Conservation (phyloP, 1,140 invertebrate species). For the Rhagoletis zephyria region DNA sequence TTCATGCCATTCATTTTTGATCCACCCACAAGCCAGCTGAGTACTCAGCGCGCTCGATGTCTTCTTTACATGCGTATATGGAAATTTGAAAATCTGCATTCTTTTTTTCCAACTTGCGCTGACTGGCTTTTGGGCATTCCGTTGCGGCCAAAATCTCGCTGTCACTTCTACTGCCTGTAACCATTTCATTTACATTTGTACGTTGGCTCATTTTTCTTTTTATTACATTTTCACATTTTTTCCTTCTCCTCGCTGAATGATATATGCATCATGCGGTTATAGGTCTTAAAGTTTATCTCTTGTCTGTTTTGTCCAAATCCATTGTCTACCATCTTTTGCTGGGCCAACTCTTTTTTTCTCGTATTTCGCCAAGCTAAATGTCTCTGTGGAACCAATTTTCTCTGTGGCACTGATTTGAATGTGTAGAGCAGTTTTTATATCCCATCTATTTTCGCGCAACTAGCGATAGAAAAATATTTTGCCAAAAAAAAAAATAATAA, state of each 20-base stretch:
- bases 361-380: background rate
- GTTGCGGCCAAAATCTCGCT: constrained; percentile 21
- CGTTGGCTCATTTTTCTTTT: too few relatives aligned
- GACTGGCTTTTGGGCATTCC: background rate
- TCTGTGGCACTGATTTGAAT: background rate
- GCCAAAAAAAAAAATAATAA: background rate
- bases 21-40: constrained; percentile 34
- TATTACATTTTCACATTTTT: background rate
- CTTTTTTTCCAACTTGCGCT: background rate
- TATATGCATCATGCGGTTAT: constrained; percentile 38
- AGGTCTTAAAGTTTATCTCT: constrained; percentile 48
- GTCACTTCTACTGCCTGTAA: background rate
- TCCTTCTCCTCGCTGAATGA: background rate
- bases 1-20: constrained; percentile 1
- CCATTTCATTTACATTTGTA: constrained; percentile 1
- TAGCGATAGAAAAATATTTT: background rate
- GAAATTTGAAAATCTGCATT: background rate
- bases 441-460: background rate
- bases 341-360: background rate
- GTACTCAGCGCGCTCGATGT: background rate
- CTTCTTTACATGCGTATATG: constrained; percentile 28
- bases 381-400: constrained; percentile 15
- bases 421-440: background rate
- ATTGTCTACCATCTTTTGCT: constrained; percentile 3
- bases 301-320: constrained; percentile 4